These are phyloP conservation scores for Drosophila conformis DNA, from an alignment of 2,888 invertebrate genomes.

Conservation along the genomic window DNA sequence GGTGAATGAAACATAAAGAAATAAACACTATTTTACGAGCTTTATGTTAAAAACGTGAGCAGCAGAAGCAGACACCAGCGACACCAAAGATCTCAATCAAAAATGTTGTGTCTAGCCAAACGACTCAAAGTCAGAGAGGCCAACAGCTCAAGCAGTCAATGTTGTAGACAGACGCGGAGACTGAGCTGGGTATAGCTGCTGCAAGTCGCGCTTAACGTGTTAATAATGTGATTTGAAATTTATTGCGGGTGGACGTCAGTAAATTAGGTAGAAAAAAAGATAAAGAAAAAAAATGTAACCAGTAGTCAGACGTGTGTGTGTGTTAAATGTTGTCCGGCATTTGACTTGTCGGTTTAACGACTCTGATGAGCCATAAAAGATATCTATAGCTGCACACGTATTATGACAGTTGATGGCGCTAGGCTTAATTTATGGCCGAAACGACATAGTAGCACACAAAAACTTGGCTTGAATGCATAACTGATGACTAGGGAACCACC, in stretches of 20 bases:
- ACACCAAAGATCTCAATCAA: constrained; percentile 75
- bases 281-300: constrained; percentile 30
- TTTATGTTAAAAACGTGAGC: constrained; percentile 68
- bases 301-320: constrained; percentile 22
- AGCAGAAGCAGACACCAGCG: constrained; percentile 21
- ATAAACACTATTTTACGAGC: constrained; percentile 62
- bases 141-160: constrained; percentile 12
- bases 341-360: constrained; percentile 52
- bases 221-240: constrained; percentile 75
- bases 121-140: constrained; percentile 25
- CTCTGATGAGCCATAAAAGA: constrained; percentile 72
- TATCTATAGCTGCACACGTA: constrained; percentile 62
- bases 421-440: constrained; percentile 65
- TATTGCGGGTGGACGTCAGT: constrained; percentile 77
- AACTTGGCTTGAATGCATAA: constrained; percentile 61
- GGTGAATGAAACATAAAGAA: constrained; percentile 51
- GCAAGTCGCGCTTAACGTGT: constrained; percentile 72
- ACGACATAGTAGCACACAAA: constrained; percentile 67
- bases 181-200: constrained; percentile 25
- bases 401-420: constrained; percentile 76
- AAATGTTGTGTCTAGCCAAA: constrained; percentile 57
- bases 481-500: constrained; percentile 43
- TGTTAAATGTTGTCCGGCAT: constrained; percentile 40
- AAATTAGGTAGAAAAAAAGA: constrained; percentile 55
- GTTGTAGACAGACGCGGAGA: constrained; percentile 2